Conservation (phyloP, 2,888 invertebrate genomes). For the Heteromyza rotundicornis region DNA sequence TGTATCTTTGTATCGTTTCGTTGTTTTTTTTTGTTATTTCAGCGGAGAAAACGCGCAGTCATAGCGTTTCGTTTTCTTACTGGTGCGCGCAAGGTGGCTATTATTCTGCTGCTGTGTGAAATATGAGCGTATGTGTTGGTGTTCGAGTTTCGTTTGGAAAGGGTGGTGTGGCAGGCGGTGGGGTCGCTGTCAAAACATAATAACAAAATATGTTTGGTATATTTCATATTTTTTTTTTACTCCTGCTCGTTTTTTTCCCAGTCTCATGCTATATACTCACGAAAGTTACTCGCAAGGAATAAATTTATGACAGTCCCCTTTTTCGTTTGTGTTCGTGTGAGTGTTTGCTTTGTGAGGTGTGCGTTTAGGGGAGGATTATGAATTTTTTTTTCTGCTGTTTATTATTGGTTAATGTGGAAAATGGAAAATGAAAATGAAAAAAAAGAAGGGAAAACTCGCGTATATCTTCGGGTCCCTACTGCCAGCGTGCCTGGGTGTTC, state of each 20-base stretch:
- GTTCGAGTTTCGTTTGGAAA: conserved; percentile 20
- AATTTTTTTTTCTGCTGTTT: conserved; percentile 34
- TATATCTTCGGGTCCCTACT: conserved; percentile 31
- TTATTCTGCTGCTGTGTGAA: conserved; percentile 15
- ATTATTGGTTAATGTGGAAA: conserved; percentile 29
- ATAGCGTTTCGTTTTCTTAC: conserved; percentile 50
- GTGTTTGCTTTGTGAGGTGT: conserved; percentile 18
- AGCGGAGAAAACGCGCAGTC: too few relatives aligned
- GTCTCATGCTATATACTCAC: too few relatives aligned
- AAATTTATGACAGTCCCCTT: conserved; percentile 38
- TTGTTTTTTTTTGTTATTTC: conserved; percentile 17
- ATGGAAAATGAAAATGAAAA: conserved; percentile 18
- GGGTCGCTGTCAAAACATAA: not conserved
- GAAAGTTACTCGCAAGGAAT: conserved; percentile 3
- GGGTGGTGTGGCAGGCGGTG: conserved; percentile 12
- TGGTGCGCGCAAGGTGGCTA: conserved; percentile 53
- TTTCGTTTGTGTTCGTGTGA: not conserved
- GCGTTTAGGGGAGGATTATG: conserved; percentile 36
- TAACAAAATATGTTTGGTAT: not conserved
- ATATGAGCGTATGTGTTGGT: conserved; percentile 26
- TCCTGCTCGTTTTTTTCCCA: conserved; percentile 1
- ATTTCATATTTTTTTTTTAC: conserved; percentile 1
- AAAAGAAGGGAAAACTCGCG: not conserved
- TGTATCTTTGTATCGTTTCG: conserved; percentile 23
- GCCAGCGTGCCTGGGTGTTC: conserved; percentile 19